Evolutionary conservation across 2,113 vertebrate genomes (phyloP).

Genomic region (Tyrannus savana): DNA sequence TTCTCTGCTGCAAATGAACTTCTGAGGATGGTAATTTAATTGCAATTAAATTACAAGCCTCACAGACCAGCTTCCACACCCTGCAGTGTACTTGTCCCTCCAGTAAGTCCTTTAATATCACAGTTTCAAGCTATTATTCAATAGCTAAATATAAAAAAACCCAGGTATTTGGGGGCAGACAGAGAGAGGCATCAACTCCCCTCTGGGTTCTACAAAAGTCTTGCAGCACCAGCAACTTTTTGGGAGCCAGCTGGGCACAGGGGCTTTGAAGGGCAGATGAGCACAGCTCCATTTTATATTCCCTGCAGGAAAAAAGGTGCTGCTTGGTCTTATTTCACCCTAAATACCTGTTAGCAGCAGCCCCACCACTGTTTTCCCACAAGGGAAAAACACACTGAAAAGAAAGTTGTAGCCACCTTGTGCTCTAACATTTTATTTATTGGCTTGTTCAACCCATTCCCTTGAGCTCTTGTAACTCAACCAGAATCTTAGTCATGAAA

Average conservation of each 20-base stretch:
- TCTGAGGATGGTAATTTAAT: neutral
- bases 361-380: neutral
- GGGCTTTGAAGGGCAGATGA: neutral
- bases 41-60: neutral
- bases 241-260: neutral
- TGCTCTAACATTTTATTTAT: neutral
- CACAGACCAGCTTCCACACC: neutral
- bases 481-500: neutral
- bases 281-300: neutral
- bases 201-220: fast-evolving
- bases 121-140: neutral
- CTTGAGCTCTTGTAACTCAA: slow-evolving; percentile 23
- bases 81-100: neutral
- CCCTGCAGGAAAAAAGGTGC: neutral
- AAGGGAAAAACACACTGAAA: neutral
- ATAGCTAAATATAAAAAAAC: neutral
- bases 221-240: neutral
- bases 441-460: slow-evolving; percentile 40
- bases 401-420: neutral
- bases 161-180: neutral
- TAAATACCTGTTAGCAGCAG: neutral
- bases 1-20: neutral
- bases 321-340: neutral
- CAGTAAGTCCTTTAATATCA: neutral
- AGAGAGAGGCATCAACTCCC: neutral